These are phyloP conservation scores for Cheilosia urbana DNA, from an alignment of 2,888 invertebrate species.

Conservation along the genomic window DNA sequence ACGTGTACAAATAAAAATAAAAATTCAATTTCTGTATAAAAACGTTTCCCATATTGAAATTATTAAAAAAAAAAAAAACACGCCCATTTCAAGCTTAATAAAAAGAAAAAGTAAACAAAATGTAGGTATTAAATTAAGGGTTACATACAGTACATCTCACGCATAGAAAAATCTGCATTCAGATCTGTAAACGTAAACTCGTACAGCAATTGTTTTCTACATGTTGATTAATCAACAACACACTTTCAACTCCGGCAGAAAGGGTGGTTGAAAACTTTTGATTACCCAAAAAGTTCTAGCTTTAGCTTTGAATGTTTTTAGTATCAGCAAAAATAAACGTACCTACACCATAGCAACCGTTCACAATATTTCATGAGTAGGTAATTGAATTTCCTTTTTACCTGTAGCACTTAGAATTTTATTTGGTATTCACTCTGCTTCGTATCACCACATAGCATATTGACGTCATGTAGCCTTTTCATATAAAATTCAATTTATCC, in stretches of 20 bases:
- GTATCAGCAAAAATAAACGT: constrained; percentile 33
- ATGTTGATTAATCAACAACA: constrained; percentile 51
- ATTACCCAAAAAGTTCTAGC: constrained; percentile 16
- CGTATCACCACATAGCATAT: constrained; percentile 38
- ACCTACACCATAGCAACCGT: constrained; percentile 37
- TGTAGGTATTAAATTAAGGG: constrained; percentile 46
- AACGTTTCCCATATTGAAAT: constrained; percentile 39
- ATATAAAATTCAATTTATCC: constrained; percentile 52
- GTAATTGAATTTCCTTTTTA: constrained; percentile 65
- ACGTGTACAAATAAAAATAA: constrained; percentile 42
- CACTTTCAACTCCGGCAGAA: constrained; percentile 19
- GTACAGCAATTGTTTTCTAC: constrained; percentile 12
- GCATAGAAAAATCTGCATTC: not conserved
- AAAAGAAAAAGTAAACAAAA: constrained; percentile 35
- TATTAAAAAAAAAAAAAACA: constrained; percentile 22
- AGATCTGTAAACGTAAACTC: not conserved
- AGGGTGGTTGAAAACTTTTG: constrained; percentile 22
- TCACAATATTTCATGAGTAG: constrained; percentile 55
- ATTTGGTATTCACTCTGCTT: constrained; percentile 30
- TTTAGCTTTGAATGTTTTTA: constrained; percentile 13
- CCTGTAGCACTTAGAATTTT: constrained; percentile 58
- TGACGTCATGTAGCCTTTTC: constrained; percentile 32
- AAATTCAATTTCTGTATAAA: constrained; percentile 57
- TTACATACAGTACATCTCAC: constrained; percentile 21
- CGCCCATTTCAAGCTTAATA: not conserved